A percentile compares a stretch with the other conserved stretches of the same genome.
Evolutionary conservation across 2,888 invertebrate species (phyloP).

Genomic region (Disparrhopalites patrizii): DNA sequence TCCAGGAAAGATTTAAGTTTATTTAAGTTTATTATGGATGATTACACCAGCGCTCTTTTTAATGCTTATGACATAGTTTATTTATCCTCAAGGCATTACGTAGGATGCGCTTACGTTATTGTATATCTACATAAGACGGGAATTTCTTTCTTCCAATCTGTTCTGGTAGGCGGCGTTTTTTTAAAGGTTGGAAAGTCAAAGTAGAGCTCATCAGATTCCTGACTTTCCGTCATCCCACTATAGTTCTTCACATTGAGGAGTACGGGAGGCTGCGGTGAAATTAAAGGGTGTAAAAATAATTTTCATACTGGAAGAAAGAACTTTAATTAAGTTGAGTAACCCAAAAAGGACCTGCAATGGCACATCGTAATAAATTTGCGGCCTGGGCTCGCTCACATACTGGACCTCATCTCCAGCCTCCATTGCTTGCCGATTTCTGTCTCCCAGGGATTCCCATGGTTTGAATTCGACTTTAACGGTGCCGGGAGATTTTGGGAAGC

Average conservation of each 20-base stretch:
- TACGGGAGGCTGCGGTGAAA: conserved; percentile 9
- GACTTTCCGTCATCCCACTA: neutral
- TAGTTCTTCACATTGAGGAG: neutral
- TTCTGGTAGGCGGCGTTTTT: neutral
- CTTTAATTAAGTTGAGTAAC: too few relatives aligned
- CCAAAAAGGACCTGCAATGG: neutral
- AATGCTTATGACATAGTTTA: too few relatives aligned
- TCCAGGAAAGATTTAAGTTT: too few relatives aligned
- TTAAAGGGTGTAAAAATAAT: too few relatives aligned
- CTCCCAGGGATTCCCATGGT: conserved; percentile 10
- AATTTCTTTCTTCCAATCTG: neutral
- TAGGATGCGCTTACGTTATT: too few relatives aligned
- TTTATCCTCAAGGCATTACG: too few relatives aligned
- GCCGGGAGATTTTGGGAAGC: neutral
- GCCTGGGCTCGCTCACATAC: neutral
- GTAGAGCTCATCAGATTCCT: conserved; percentile 2
- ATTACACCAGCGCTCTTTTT: too few relatives aligned
- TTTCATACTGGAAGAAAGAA: too few relatives aligned
- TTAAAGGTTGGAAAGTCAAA: neutral
- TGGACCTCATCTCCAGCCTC: neutral
- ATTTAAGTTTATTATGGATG: too few relatives aligned
- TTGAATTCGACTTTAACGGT: neutral
- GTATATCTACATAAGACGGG: too few relatives aligned
- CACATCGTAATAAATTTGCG: conserved; percentile 13
- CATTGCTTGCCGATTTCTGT: neutral